A percentile compares a stretch with the other conserved stretches of the same genome.
Conservation (phyloP, 2,888 invertebrate genomes). For the Philaethria dido region DNA sequence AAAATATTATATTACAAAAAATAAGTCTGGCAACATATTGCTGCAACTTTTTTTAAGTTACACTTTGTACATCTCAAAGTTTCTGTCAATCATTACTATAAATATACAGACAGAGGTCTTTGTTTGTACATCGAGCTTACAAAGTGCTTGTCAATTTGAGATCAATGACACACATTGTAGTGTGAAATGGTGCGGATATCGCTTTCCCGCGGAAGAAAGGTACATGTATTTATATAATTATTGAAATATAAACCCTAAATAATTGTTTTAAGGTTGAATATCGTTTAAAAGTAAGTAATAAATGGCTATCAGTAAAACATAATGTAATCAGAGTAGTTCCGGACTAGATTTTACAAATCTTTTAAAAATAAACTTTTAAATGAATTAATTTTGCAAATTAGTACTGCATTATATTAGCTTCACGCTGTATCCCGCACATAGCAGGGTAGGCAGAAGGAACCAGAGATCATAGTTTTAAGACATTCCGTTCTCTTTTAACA, state of each 20-base stretch:
- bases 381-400: neutral
- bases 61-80: neutral
- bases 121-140: constrained; percentile 12
- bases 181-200: constrained; percentile 49
- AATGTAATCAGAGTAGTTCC: constrained; percentile 28
- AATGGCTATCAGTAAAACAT: constrained; percentile 9
- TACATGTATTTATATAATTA: neutral
- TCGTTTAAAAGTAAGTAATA: neutral
- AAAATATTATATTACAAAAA: no score
- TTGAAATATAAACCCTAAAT: neutral
- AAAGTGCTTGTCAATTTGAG: constrained; percentile 42
- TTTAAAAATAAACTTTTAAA: neutral
- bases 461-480: no score
- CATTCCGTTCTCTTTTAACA: no score
- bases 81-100: constrained; percentile 13
- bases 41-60: neutral
- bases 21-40: no score
- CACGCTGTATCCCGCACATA: no score
- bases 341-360: constrained; percentile 30
- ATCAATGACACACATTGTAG: constrained; percentile 50
- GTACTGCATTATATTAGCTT: no score
- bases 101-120: constrained; percentile 2
- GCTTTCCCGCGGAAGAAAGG: constrained; percentile 27
- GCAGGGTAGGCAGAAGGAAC: no score
- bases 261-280: neutral